Percentiles rank a stretch among this genome's conserved stretches.
These are phyloP conservation scores for Rhabditoides inermis DNA, from an alignment of 2,888 invertebrate genomes.

Conservation along the genomic window DNA sequence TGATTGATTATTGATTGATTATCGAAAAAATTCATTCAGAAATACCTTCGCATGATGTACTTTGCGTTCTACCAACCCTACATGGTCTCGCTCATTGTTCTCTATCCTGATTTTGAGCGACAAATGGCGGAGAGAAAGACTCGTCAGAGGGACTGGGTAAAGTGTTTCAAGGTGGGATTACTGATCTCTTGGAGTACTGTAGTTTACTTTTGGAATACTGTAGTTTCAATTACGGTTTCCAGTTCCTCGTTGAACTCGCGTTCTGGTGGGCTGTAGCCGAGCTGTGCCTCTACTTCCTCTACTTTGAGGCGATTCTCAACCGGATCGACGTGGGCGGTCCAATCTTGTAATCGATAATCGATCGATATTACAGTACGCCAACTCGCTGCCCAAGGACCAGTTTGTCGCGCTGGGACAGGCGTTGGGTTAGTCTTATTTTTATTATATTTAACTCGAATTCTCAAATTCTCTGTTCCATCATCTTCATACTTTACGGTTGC, in stretches of 20 bases:
- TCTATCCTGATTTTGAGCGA: slow-evolving; percentile 48
- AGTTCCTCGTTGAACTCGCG: slow-evolving; percentile 37
- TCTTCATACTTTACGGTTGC: no score
- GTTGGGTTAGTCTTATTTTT: slow-evolving; percentile 18
- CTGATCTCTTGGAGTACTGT: slow-evolving; percentile 54
- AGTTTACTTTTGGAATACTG: no score
- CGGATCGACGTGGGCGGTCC: slow-evolving; percentile 34
- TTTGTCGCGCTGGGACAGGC: slow-evolving; percentile 50
- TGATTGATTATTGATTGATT: no score
- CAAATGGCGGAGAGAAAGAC: slow-evolving; percentile 33
- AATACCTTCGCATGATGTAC: slow-evolving; percentile 49
- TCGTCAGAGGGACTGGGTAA: background rate
- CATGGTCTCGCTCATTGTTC: slow-evolving; percentile 54
- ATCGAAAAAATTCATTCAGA: no score
- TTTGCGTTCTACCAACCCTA: slow-evolving; percentile 55
- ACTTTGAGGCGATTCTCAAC: slow-evolving; percentile 53
- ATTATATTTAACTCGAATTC: background rate
- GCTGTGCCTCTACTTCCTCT: slow-evolving; percentile 53
- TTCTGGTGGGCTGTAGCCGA: slow-evolving; percentile 53
- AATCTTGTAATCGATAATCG: background rate
- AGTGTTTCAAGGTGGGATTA: slow-evolving; percentile 28
- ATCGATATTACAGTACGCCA: slow-evolving; percentile 7
- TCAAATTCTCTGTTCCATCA: background rate
- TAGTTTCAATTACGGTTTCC: no score
- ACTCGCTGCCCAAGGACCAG: slow-evolving; percentile 41